phyloP scores from a whole-genome alignment of 2,113 vertebrate genomes.

The Epinephelus moara region DNA sequence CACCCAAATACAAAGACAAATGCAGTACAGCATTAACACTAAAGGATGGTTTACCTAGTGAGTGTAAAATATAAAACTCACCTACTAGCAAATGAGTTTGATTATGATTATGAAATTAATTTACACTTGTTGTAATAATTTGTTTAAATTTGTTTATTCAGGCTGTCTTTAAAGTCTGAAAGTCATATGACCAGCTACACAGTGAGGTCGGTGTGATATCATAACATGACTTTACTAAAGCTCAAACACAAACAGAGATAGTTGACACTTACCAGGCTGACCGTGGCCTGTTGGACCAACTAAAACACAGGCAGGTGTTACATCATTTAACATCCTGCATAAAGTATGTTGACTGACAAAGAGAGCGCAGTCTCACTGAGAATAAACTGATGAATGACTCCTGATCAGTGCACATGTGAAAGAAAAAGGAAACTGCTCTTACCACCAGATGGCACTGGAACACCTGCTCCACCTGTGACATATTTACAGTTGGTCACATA shows the following conservation, averaged over 20 bases:
- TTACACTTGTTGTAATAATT: background rate
- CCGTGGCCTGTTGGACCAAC: constrained; percentile 48
- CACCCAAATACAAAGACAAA: background rate
- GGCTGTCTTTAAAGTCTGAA: background rate
- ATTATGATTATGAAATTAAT: too few relatives aligned
- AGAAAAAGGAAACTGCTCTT: constrained; percentile 16
- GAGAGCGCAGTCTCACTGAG: background rate
- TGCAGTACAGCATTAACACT: background rate
- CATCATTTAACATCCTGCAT: background rate
- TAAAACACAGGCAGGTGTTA: constrained; percentile 36
- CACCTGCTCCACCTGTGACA: constrained; percentile 60
- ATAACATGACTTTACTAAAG: background rate
- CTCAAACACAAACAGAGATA: background rate
- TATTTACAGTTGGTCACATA: background rate
- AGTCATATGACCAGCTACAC: background rate
- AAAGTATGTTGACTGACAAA: background rate
- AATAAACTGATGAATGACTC: background rate
- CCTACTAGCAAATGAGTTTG: background rate
- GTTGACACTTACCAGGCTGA: constrained; percentile 53
- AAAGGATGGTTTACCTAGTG: background rate
- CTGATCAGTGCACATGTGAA: background rate
- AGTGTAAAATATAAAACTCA: background rate
- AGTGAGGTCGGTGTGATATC: background rate
- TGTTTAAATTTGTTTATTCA: background rate
- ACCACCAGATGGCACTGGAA: constrained; percentile 60